These are phyloP conservation scores for Mormyrus hasselquistii DNA, from an alignment of 2,797 vertebrate genomes.

Conservation along the genomic window DNA sequence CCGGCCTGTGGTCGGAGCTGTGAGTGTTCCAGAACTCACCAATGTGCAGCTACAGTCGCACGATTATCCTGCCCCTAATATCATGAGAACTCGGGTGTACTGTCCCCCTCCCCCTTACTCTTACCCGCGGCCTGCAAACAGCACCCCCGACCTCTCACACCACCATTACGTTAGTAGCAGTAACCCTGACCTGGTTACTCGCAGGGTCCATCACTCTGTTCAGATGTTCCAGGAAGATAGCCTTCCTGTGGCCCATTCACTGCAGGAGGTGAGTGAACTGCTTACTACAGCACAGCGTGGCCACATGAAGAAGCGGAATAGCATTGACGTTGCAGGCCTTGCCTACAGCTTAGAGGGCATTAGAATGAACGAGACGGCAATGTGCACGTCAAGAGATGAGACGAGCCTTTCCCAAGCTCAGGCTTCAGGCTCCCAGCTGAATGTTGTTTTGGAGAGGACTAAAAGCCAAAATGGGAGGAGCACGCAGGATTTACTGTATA, in stretches of 20 bases:
- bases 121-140: constrained; percentile 87
- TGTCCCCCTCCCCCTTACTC: constrained; percentile 88
- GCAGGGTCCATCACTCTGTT: constrained; percentile 93
- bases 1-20: constrained; percentile 84
- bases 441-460: constrained; percentile 64
- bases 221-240: constrained; percentile 98
- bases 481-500: constrained; percentile 66
- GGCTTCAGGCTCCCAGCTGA: constrained; percentile 70
- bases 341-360: constrained; percentile 78
- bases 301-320: constrained; percentile 84
- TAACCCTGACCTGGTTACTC: constrained; percentile 89
- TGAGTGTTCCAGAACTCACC: constrained; percentile 95
- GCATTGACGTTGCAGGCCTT: constrained; percentile 86
- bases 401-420: constrained; percentile 46
- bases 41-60: constrained; percentile 89
- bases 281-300: constrained; percentile 67
- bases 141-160: constrained; percentile 90
- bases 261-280: constrained; percentile 93
- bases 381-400: constrained; percentile 76
- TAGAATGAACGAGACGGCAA: constrained; percentile 78
- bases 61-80: constrained; percentile 87
- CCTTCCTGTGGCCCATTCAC: constrained; percentile 88
- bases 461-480: constrained; percentile 64
- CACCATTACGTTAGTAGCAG: constrained; percentile 91
- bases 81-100: constrained; percentile 92